A percentile compares a stretch with the other conserved stretches of the same genome.
These are phyloP conservation scores for Oenanthe melanoleuca DNA, from an alignment of 2,113 vertebrate species.

Conservation along the genomic window DNA sequence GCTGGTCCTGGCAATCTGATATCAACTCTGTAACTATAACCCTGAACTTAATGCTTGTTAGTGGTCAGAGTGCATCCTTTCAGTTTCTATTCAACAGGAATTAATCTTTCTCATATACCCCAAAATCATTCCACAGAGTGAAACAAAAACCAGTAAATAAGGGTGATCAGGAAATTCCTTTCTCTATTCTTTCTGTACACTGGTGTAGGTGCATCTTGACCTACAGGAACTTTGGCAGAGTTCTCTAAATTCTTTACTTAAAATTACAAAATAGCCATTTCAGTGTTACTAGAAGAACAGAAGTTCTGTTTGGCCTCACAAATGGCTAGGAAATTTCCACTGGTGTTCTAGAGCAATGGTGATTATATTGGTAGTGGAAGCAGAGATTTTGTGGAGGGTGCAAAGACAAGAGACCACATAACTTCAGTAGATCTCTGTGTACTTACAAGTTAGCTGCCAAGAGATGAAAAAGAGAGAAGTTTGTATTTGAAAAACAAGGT, in stretches of 20 bases:
- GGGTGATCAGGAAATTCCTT: not conserved
- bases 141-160: not conserved
- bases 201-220: not conserved
- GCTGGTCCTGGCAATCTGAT: not conserved
- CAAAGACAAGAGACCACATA: not conserved
- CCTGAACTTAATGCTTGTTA: not conserved
- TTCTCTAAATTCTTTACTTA: not conserved
- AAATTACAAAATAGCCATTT: not conserved
- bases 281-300: not conserved
- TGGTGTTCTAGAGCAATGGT: not conserved
- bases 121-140: not conserved
- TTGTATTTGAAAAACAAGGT: not conserved
- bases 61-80: not conserved
- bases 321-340: not conserved
- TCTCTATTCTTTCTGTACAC: not conserved
- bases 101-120: not conserved
- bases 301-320: not conserved
- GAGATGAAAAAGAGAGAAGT: not conserved
- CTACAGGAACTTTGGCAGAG: not conserved
- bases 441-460: not conserved
- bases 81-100: not conserved
- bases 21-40: fast-evolving
- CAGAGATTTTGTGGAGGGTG: not conserved
- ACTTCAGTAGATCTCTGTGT: not conserved
- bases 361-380: not conserved